Base-by-base conservation (phyloP, 2,888 invertebrate genomes). In the Hirtodrosophila cameraria region DNA sequence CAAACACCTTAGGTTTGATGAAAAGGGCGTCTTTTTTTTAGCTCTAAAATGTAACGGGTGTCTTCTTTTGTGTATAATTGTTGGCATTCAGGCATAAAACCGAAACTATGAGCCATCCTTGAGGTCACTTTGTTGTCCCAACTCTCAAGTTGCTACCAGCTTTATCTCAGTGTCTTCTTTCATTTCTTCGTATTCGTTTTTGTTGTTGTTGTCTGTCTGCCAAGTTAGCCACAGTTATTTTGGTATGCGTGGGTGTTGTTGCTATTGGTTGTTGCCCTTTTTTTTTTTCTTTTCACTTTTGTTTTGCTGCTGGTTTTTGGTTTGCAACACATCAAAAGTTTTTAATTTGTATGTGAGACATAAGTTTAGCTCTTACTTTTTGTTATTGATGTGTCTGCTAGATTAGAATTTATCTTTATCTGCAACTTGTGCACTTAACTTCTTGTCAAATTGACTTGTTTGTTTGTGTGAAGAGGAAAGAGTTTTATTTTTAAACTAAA, bases 41-140 rank as follows among this genome's bases (percentile, higher is more conserved):
- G 11, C 9, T n/a, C 11, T 31, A 28, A 31, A 15, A 35, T 38
- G 31, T 23, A 75, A 31, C 15, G 33, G 50, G 66, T 9, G 28
- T 20, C 12, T 15, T n/a, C 5, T 23, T 3, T 36, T 55, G 36
- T 66, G 81, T 60, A 67, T 80, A 72, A 80, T 69, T 82, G 75
- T 54, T 35, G 48, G 59, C 72, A 83, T 61, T 79, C 80, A 83
- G 53, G 65, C 76, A 63, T 85, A 66, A 79, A 79, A 79, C 60
- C 72, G 54, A 60, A 71, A 38, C 63, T 62, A 75, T 53, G 35
- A 69, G 52, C 60, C 46, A 79, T 75, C 76, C 67, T 82, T 68
- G 65, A 72, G 83, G 75, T 82, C 83, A 85, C 53, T 65, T 72
- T 68, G 72, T 60, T 41, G 49, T 62, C 42, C 42, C 67, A 74